phyloP scores from a whole-genome alignment of 2,113 vertebrate genomes.

The Aleadryas rufinucha region DNA sequence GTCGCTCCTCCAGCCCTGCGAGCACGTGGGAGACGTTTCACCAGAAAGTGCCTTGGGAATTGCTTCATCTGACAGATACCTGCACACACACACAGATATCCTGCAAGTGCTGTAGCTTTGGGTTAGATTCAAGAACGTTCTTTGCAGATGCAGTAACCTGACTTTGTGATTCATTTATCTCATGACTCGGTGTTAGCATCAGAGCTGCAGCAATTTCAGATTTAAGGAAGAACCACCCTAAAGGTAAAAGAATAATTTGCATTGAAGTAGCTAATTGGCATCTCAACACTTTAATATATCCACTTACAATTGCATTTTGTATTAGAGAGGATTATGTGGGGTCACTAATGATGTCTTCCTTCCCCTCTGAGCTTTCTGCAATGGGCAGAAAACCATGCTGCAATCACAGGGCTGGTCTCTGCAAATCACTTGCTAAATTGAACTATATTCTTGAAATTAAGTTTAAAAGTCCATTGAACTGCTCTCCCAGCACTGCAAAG shows the following conservation, averaged over 20 bases:
- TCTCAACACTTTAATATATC: neutral
- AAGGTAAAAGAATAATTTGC: neutral
- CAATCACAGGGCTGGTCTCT: neutral
- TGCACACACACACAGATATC: neutral
- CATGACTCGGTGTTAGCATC: neutral
- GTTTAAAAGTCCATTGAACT: neutral
- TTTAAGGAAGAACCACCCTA: neutral
- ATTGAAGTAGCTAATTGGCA: neutral
- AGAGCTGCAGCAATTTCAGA: neutral
- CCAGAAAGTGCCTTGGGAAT: neutral
- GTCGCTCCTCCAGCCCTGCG: neutral
- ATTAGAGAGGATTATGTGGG: neutral
- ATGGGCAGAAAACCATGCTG: neutral
- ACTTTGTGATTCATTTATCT: neutral
- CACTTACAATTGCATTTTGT: neutral
- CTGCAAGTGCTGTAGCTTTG: neutral
- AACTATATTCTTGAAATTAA: neutral
- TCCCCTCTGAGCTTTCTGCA: neutral
- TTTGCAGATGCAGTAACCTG: neutral
- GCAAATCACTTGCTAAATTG: neutral
- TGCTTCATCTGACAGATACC: neutral
- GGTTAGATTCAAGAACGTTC: neutral
- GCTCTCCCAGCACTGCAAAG: neutral
- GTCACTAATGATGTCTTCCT: neutral
- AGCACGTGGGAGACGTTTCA: rapidly evolving